Conservation (phyloP, 2,888 invertebrate genomes). For the Mesorhabditis sp. region DNA sequence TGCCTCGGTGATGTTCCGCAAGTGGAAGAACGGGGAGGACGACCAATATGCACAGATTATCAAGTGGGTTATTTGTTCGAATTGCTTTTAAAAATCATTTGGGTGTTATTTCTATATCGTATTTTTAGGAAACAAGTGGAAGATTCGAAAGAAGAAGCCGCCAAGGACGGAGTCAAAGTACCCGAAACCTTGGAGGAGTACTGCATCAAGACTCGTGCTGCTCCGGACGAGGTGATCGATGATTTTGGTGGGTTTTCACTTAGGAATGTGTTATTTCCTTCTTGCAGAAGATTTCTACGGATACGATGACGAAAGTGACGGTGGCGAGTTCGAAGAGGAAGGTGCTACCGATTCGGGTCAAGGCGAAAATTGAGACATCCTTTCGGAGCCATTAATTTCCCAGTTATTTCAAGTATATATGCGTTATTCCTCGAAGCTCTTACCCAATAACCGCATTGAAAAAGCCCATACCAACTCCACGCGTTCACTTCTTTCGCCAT, state of each 20-base stretch:
- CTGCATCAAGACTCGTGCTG: slow-evolving; percentile 82
- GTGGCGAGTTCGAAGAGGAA: slow-evolving; percentile 25
- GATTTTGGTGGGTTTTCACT: slow-evolving; percentile 78
- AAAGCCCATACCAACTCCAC: too few relatives aligned
- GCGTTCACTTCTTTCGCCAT: too few relatives aligned
- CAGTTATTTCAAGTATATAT: slow-evolving; percentile 6
- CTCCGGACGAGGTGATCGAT: slow-evolving; percentile 77
- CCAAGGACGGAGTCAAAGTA: slow-evolving; percentile 91
- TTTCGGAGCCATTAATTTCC: slow-evolving; percentile 9
- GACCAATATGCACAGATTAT: slow-evolving; percentile 99
- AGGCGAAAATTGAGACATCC: slow-evolving; percentile 42
- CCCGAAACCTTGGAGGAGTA: slow-evolving; percentile 96
- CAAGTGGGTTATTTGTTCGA: slow-evolving; percentile 16
- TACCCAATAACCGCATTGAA: too few relatives aligned
- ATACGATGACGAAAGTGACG: slow-evolving; percentile 25
- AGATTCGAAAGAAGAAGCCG: slow-evolving; percentile 88
- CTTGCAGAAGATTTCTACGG: slow-evolving; percentile 35
- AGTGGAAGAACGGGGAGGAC: slow-evolving; percentile 84
- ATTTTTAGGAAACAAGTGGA: slow-evolving; percentile 86
- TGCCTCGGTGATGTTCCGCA: slow-evolving; percentile 97
- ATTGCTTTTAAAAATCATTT: neutral
- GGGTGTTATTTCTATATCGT: neutral
- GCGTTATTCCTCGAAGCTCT: too few relatives aligned
- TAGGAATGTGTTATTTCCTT: slow-evolving; percentile 8
- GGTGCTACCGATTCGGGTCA: slow-evolving; percentile 55